phyloP scores from a whole-genome alignment of 2,113 vertebrate genomes.

The Chamaetylas fuelleborni region DNA sequence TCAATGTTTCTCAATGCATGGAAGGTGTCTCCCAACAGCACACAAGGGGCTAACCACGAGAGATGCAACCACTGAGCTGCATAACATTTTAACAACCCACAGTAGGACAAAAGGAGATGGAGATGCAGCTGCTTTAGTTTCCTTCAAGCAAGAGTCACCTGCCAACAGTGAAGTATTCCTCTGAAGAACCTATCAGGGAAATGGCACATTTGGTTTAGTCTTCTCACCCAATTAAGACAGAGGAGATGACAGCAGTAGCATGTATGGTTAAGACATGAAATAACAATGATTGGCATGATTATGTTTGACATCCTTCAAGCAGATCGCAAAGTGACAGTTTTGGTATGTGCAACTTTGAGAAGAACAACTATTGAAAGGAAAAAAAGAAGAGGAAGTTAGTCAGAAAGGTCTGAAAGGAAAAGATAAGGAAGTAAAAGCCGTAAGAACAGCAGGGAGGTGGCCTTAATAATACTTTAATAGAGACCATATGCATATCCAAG shows the following conservation, averaged over 20 bases:
- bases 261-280: not conserved
- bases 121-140: not conserved
- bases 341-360: not conserved
- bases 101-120: not conserved
- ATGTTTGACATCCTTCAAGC: not conserved
- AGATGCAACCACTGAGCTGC: not conserved
- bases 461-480: not conserved
- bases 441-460: not conserved
- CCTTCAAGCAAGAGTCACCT: not conserved
- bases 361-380: not conserved
- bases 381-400: not conserved
- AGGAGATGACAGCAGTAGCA: slow-evolving; percentile 1
- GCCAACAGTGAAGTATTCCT: not conserved
- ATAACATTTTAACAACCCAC: not conserved
- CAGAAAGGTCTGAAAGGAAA: slow-evolving; percentile 29
- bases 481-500: not conserved
- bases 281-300: not conserved
- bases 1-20: not conserved
- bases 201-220: not conserved
- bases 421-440: not conserved
- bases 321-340: not conserved
- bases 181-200: not conserved
- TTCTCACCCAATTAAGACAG: not conserved
- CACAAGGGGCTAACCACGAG: not conserved
- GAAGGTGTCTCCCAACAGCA: not conserved